These are phyloP conservation scores for Oceanodroma tethys DNA, from an alignment of 2,113 vertebrate species.

Conservation along the genomic window DNA sequence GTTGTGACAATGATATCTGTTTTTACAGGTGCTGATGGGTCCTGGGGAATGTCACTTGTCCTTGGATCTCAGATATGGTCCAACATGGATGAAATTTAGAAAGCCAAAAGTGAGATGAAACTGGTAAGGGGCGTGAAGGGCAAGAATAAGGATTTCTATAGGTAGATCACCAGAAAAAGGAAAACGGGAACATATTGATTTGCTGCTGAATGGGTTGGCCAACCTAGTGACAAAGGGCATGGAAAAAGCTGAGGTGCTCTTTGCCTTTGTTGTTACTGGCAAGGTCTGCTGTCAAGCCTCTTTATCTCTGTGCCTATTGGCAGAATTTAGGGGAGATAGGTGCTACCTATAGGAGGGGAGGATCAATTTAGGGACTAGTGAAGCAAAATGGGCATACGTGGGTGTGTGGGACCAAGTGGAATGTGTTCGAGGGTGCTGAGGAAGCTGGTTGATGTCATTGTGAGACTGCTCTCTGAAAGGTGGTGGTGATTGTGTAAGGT, in stretches of 20 bases:
- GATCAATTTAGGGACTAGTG: not conserved
- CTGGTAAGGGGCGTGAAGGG: not conserved
- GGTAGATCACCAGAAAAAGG: not conserved
- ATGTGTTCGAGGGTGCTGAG: not conserved
- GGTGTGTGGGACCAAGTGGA: not conserved
- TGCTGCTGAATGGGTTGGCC: not conserved
- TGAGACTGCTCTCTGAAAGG: not conserved
- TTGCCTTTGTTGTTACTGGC: not conserved
- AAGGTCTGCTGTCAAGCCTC: not conserved
- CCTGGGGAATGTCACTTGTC: conserved; percentile 27
- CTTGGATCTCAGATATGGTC: not conserved
- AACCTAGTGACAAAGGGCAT: not conserved
- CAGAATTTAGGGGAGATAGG: not conserved
- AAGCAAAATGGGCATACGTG: not conserved
- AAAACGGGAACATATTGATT: not conserved
- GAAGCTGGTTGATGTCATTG: not conserved
- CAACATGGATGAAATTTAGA: not conserved
- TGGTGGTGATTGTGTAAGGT: not conserved
- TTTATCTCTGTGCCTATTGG: not conserved
- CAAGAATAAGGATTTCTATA: not conserved
- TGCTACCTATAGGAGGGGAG: not conserved
- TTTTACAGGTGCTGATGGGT: conserved; percentile 25
- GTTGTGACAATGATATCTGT: conserved; percentile 18
- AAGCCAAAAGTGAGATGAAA: not conserved
- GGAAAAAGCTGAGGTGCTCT: not conserved